Evolutionary conservation across 2,888 invertebrate species (phyloP), one percentile per base, ranked within the genome.

Genomic region (Lasiommata megera): DNA sequence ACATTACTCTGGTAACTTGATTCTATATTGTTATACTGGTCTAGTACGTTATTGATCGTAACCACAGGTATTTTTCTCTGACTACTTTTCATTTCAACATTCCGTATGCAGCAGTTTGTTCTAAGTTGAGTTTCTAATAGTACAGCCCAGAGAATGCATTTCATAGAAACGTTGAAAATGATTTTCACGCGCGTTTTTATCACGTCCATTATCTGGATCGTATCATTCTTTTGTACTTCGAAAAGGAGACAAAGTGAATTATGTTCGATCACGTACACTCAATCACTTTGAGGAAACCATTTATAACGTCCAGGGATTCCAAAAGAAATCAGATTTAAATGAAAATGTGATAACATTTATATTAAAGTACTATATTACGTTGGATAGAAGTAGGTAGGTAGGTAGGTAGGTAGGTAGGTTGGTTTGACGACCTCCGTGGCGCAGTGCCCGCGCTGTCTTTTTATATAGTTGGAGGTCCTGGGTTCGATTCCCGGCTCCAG

Each of bases 251-350:
- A 62, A 65, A 70, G 61, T 66, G 65, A 70, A 70, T 73, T 71
- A 73, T 73, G 70, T 63, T 62, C 63, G 67, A 66, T 70, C 73
- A 71, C 73, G 71, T 64, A 55, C 60, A 50, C 51, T 64, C 57
- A 40, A 62, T 65, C 62, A 59, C 65, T 67, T 62, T 58, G 60
- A 63, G 56, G 48, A 55, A 64, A 60, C 62, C 47, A 63, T 64
- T 63, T 61, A 50, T 60, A 52, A 40, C 41, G 43, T 43, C 7
- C 12, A 16, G 31, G 41, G 41, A 57, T 58, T 29, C 47, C 44
- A 43, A 48, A 9, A 37, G 29, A 34, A 36, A 36, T 36, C 36
- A 53, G 36, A 34, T 36, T 34, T 18, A 5, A 18, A 34, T 12
- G 12, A 34, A 18, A 53, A 29, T 46, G 14, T 46, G 9, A 18